These are phyloP conservation scores for Hyalella azteca DNA, from an alignment of 2,888 invertebrate genomes.

Conservation along the genomic window DNA sequence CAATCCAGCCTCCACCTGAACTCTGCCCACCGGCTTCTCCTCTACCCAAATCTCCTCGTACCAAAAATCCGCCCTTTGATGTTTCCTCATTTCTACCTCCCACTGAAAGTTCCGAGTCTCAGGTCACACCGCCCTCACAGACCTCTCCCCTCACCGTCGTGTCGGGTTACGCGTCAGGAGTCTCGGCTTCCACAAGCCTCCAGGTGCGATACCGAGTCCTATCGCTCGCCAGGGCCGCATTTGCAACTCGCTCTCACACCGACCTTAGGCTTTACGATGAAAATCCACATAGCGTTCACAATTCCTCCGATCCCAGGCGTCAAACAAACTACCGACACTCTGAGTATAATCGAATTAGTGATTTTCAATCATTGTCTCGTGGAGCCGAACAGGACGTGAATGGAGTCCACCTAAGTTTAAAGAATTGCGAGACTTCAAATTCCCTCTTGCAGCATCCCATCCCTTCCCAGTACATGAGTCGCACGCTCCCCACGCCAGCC, in stretches of 20 bases:
- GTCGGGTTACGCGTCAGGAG: neutral
- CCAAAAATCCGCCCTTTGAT: conserved; percentile 50
- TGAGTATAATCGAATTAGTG: conserved; percentile 1
- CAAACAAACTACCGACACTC: neutral
- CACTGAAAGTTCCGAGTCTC: conserved; percentile 8
- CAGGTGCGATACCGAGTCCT: conserved; percentile 53
- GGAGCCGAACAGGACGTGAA: neutral
- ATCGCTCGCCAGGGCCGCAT: conserved; percentile 45
- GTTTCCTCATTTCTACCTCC: conserved; percentile 55
- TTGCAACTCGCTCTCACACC: conserved; percentile 51
- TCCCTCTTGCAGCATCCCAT: neutral
- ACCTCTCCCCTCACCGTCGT: neutral
- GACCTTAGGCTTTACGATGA: conserved; percentile 44
- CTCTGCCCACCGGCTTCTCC: conserved; percentile 39
- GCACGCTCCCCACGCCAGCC: conserved; percentile 51
- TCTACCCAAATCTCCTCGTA: conserved; percentile 18
- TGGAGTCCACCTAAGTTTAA: neutral
- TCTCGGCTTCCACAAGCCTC: conserved; percentile 46
- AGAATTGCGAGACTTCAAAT: neutral
- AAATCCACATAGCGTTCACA: neutral
- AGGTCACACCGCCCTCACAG: neutral
- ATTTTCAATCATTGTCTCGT: neutral
- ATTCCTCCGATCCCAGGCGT: neutral
- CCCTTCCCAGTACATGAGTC: conserved; percentile 10
- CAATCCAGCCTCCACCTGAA: conserved; percentile 54